A percentile compares a stretch with the other conserved stretches of the same genome.
Evolutionary conservation across 2,888 invertebrate species (phyloP).

Genomic region (Drosophila parthenogenetica): DNA sequence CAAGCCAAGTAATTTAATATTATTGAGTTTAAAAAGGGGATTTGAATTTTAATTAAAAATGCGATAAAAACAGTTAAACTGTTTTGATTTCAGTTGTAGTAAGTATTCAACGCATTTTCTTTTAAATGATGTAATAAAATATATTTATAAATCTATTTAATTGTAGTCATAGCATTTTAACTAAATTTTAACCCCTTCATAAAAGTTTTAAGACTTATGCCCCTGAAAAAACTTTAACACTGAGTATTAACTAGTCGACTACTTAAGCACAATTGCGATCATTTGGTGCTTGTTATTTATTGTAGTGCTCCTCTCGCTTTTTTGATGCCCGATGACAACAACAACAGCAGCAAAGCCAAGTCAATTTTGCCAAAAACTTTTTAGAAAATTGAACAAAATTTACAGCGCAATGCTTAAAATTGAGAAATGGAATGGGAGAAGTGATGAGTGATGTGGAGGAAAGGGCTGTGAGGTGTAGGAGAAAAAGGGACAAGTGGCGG

Average conservation of each 20-base stretch:
- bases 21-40: too few relatives aligned
- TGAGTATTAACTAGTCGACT: not conserved
- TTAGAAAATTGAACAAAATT: conserved; percentile 75
- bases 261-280: not conserved
- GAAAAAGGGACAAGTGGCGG: too few relatives aligned
- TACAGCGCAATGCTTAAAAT: conserved; percentile 58
- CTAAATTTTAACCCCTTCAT: too few relatives aligned
- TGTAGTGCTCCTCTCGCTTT: conserved; percentile 22
- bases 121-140: too few relatives aligned
- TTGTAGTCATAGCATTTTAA: too few relatives aligned
- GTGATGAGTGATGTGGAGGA: not conserved
- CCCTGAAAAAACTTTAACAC: not conserved
- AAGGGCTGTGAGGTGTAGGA: not conserved
- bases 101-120: too few relatives aligned
- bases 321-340: conserved; percentile 10
- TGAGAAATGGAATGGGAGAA: conserved; percentile 33
- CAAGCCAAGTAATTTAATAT: too few relatives aligned
- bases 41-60: too few relatives aligned
- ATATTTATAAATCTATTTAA: too few relatives aligned
- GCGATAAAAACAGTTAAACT: too few relatives aligned
- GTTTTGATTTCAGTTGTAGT: too few relatives aligned
- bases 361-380: conserved; percentile 67
- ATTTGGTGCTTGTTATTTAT: conserved; percentile 47
- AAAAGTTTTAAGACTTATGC: too few relatives aligned
- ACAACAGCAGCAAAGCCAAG: conserved; percentile 25